These are phyloP conservation scores for Aurelia sp. DNA, from an alignment of 30 jellyfish, hydroid and myxozoan genomes.

Conservation along the genomic window DNA sequence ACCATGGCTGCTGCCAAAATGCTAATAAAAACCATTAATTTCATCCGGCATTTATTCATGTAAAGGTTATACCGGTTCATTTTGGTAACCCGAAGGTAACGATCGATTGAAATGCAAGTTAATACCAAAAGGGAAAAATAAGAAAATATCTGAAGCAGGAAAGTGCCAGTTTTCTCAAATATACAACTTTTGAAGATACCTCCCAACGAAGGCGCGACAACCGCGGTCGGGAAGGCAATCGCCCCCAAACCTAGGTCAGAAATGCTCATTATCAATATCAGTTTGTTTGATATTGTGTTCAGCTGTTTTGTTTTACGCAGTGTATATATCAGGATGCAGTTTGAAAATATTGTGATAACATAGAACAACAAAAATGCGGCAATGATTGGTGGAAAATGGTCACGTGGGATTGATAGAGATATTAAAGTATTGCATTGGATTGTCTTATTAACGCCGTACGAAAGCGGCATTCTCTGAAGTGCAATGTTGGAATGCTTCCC, in stretches of 20 bases:
- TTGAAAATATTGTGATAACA: neutral
- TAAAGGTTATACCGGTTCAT: constrained; percentile 41
- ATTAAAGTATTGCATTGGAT: no score
- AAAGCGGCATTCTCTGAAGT: no score
- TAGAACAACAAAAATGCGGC: no score
- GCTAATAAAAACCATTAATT: constrained; percentile 19
- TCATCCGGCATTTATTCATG: constrained; percentile 56
- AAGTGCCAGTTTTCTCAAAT: constrained; percentile 16
- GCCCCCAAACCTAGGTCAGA: constrained; percentile 56
- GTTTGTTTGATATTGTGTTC: constrained; percentile 38
- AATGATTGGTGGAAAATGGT: no score
- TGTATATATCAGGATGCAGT: constrained; percentile 37
- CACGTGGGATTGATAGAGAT: no score
- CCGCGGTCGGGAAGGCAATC: constrained; percentile 30
- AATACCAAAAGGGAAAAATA: constrained; percentile 53
- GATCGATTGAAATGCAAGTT: constrained; percentile 31
- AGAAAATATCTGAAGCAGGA: constrained; percentile 16
- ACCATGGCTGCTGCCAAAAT: constrained; percentile 17
- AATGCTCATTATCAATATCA: constrained; percentile 37
- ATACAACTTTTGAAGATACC: constrained; percentile 14
- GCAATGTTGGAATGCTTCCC: no score
- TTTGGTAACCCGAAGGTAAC: constrained; percentile 47
- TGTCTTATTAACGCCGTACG: no score
- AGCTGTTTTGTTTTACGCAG: constrained; percentile 53
- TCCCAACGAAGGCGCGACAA: neutral